Base-by-base conservation (phyloP, 2,797 vertebrate species). In the Hypotaenidia okinawae region DNA sequence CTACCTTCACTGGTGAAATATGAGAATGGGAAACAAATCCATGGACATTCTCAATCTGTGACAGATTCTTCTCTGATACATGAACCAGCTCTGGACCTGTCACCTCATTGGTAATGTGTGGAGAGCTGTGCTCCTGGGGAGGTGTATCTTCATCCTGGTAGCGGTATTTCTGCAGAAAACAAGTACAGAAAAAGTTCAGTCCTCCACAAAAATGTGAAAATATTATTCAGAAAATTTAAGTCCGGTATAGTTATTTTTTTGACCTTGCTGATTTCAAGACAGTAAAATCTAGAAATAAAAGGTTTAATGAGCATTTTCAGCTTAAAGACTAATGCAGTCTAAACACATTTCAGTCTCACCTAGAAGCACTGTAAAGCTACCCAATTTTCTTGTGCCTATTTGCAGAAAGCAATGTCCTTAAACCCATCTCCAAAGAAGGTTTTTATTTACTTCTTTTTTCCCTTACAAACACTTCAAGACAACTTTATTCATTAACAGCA, bases 1-100 rank as follows among this genome's bases (percentile, higher is more conserved):
- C 74, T 99, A 99, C 99, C 99, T 99, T 99, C 97, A 99, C 97
- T 37, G 99, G 99, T 7, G 99, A 99, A 98, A 99, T 99, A 95
- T 99, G 99, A 70, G 99, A 98, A 84, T 99, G 99, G 68, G 98
- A 98, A 96, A 99, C 99, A 94, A 98, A 99, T 89, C 99, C 99
- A 90, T 99, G 99, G 43, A 99, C 98, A 39, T 98, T 99, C 96
- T 99, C 99, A 49, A 99, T 98, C 97, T 99, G 99, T 13, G 99
- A 99, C 21, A 99, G 97, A 97, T 98, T 99, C 98, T 99, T 99
- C 97, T 99, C 99, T 0, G 99, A 98, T 27, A 99, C 98, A 61
- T 99, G 99, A 93, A 99, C 99, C 87, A 99, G 97, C 97, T 99
- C 99, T 1, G 99, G 98, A 37, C 98, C 98, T 1, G 96, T 98